phyloP scores from a whole-genome alignment of 2,797 vertebrate genomes.

The Myiotriccus ornatus region DNA sequence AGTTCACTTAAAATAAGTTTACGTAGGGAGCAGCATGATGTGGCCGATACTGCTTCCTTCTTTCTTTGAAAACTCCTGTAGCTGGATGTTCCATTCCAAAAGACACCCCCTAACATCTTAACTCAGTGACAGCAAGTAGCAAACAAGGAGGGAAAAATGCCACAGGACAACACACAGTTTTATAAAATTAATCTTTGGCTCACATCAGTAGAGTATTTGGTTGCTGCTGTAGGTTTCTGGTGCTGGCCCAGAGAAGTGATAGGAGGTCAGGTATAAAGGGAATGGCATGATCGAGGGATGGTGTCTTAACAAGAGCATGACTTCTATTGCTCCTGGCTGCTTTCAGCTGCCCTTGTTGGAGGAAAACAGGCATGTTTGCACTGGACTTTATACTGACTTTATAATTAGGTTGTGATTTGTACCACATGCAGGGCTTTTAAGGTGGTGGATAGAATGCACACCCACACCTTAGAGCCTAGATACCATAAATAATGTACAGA shows the following conservation, averaged over 20 bases:
- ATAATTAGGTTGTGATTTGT: not conserved
- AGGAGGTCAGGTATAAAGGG: not conserved
- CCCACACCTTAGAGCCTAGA: not conserved
- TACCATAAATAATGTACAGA: not conserved
- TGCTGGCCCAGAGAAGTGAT: not conserved
- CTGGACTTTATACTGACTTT: not conserved
- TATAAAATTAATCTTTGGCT: not conserved
- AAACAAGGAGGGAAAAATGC: not conserved
- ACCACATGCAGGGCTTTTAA: not conserved
- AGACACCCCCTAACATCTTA: not conserved
- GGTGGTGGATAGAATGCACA: not conserved
- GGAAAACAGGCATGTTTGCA: not conserved
- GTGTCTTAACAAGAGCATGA: not conserved
- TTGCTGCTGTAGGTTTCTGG: not conserved
- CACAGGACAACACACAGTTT: accelerated
- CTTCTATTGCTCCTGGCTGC: not conserved
- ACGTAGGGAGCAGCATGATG: not conserved
- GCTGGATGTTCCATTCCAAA: not conserved
- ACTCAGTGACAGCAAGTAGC: not conserved
- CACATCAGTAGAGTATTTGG: not conserved
- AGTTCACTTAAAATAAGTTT: not conserved
- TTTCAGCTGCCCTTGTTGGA: not conserved
- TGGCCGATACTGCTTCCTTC: not conserved
- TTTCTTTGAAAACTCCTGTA: not conserved
- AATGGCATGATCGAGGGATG: not conserved